Conservation (phyloP, 2,888 invertebrate genomes). For the Apamea crenata region DNA sequence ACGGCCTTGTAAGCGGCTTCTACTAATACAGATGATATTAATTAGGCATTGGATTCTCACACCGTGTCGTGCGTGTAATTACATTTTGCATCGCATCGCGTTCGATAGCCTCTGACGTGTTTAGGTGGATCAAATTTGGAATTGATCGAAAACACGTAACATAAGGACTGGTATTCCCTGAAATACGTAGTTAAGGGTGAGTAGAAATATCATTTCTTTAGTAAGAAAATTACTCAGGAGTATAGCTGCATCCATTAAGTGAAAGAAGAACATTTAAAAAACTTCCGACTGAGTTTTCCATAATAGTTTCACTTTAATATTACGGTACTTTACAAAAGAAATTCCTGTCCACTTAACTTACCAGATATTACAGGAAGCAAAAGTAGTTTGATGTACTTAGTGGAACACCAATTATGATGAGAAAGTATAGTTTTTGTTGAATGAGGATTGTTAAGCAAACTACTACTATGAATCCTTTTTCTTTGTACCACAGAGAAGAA, state of each 20-base stretch:
- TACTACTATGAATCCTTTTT: conserved; percentile 1
- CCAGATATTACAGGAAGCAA: conserved; percentile 34
- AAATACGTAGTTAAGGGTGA: background rate
- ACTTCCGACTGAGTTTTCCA: conserved; percentile 28
- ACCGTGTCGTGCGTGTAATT: background rate
- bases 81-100: background rate
- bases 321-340: conserved; percentile 32
- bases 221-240: background rate
- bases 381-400: conserved; percentile 34
- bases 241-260: conserved; percentile 4
- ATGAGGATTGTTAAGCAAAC: conserved; percentile 26
- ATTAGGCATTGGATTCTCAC: background rate
- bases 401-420: conserved; percentile 23
- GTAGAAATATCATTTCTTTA: too few species aligned
- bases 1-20: background rate
- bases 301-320: conserved; percentile 47
- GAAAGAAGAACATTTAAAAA: conserved; percentile 35
- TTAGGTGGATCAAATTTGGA: background rate
- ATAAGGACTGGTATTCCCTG: background rate
- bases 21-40: conserved; percentile 15
- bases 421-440: conserved; percentile 35
- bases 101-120: background rate
- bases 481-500: background rate
- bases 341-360: conserved; percentile 21
- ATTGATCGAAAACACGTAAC: background rate